phyloP scores from a whole-genome alignment of 2,113 vertebrate genomes.

The Sisor rabdophorus region DNA sequence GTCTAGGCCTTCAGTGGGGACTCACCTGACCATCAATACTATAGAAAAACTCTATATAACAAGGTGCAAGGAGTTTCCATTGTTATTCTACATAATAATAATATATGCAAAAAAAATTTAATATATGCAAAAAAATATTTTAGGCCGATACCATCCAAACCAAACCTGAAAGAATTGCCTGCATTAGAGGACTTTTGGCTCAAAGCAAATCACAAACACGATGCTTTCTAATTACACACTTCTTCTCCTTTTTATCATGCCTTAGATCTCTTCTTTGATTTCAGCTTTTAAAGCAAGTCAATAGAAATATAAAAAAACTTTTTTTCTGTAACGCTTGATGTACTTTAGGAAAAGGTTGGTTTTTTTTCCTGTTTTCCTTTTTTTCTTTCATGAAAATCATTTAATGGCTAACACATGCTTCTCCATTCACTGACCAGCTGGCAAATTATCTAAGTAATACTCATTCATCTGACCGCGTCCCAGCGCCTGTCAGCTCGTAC shows the following conservation, averaged over 20 bases:
- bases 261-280: constrained; percentile 45
- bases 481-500: constrained; percentile 40
- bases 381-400: constrained; percentile 47
- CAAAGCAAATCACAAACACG: constrained; percentile 23
- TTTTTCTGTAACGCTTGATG: constrained; percentile 56
- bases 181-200: constrained; percentile 19
- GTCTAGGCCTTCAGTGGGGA: too few relatives aligned
- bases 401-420: constrained; percentile 60
- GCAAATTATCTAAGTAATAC: constrained; percentile 60
- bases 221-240: constrained; percentile 31
- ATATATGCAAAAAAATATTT: constrained; percentile 9
- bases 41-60: too few relatives aligned
- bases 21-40: too few relatives aligned
- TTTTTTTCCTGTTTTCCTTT: constrained; percentile 7
- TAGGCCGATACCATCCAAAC: constrained; percentile 15
- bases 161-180: constrained; percentile 28
- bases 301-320: constrained; percentile 49
- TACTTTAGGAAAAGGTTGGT: constrained; percentile 46
- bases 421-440: constrained; percentile 60
- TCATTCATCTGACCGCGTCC: constrained; percentile 53
- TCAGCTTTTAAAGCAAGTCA: constrained; percentile 45
- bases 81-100: constrained; percentile 27
- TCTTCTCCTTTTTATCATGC: constrained; percentile 30
- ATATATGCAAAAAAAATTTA: constrained; percentile 14
- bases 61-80: constrained; percentile 36